phyloP scores from a whole-genome alignment of 2,888 invertebrate species.

The Tetropium fuscum region DNA sequence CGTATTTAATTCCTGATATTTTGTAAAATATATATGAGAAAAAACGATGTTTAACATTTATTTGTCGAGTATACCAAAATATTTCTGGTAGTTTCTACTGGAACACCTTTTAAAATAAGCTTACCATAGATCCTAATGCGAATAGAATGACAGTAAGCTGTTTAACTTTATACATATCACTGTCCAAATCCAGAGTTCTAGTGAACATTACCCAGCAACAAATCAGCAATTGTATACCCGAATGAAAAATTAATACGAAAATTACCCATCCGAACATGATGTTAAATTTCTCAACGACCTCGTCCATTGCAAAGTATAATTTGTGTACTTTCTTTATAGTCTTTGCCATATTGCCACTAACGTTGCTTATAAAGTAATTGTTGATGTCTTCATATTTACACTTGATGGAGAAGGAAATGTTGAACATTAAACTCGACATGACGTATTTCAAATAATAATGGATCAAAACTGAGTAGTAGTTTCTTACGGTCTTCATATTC shows the following conservation, averaged over 20 bases:
- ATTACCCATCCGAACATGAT: background rate
- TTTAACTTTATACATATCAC: too few species aligned
- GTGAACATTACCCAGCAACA: background rate
- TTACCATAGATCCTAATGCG: background rate
- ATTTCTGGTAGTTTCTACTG: too few species aligned
- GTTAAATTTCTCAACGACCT: constrained; percentile 4
- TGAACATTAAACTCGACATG: background rate
- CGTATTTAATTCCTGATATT: too few species aligned
- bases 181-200: background rate
- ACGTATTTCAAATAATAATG: background rate
- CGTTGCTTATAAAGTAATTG: background rate
- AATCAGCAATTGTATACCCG: background rate
- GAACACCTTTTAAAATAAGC: too few species aligned
- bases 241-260: background rate
- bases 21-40: too few species aligned
- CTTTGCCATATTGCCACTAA: too few species aligned
- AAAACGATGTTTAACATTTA: too few species aligned
- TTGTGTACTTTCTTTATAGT: background rate
- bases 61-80: too few species aligned
- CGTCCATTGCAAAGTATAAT: background rate
- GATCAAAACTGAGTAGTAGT: background rate
- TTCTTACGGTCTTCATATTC: too few species aligned
- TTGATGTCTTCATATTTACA: background rate
- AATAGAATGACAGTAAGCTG: background rate
- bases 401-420: background rate